Conservation (phyloP, 2,797 vertebrate species). For the Acanthiza pusilla region DNA sequence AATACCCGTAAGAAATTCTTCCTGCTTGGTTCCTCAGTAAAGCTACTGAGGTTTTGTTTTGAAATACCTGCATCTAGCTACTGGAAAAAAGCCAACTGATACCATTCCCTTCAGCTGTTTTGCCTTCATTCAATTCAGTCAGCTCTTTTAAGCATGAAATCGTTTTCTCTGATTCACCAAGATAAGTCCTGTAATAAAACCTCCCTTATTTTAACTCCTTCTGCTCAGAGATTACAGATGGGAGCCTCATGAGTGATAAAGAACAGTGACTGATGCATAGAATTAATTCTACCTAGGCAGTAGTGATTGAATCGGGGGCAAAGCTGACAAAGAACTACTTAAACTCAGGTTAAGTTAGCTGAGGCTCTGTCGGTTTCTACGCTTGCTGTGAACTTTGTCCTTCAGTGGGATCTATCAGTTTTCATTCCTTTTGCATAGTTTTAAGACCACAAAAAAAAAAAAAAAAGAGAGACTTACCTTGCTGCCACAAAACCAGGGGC, state of each 20-base stretch:
- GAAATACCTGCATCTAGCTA: constrained; percentile 3
- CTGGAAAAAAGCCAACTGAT: constrained; percentile 1
- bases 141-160: constrained; percentile 35
- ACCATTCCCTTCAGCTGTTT: not conserved
- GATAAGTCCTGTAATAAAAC: not conserved
- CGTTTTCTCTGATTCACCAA: not conserved
- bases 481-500: not conserved
- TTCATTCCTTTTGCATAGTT: not conserved
- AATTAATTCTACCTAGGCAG: not conserved
- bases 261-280: not conserved
- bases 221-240: not conserved
- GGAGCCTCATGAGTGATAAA: not conserved
- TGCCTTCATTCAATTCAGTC: not conserved
- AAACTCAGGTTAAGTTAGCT: not conserved
- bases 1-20: not conserved
- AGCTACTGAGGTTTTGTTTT: not conserved
- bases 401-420: not conserved
- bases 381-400: not conserved
- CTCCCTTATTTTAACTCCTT: constrained; percentile 4
- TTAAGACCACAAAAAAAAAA: not conserved
- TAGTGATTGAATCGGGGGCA: not conserved
- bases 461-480: not conserved
- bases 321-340: not conserved
- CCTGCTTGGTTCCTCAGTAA: not conserved
- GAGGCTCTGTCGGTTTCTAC: not conserved